Evolutionary conservation across 2,797 vertebrate genomes (phyloP).

Genomic region (Apodemus agrarius): DNA sequence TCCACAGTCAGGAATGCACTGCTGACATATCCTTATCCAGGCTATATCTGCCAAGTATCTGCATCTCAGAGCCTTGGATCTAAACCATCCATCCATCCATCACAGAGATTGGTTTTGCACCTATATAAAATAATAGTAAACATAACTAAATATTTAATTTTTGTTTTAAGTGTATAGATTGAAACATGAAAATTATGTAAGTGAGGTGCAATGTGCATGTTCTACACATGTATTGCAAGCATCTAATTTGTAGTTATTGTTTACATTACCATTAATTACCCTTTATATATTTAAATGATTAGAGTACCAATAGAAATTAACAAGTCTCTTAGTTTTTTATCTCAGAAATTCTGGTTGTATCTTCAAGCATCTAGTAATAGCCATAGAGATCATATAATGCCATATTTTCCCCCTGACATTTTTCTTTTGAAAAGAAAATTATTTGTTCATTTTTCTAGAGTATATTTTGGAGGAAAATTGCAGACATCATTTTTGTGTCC

Average conservation of each 20-base stretch:
- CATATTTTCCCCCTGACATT: rapidly evolving
- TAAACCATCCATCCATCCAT: neutral
- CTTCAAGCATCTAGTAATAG: neutral
- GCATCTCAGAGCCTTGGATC: neutral
- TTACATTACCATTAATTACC: neutral
- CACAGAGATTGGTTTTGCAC: neutral
- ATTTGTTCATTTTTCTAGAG: neutral
- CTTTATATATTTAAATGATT: neutral
- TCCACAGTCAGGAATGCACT: neutral
- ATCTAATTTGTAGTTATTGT: neutral
- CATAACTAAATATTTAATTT: neutral
- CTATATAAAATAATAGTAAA: neutral
- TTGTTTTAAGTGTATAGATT: slow-evolving; percentile 11
- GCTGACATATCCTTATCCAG: neutral
- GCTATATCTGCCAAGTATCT: neutral
- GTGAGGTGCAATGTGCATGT: neutral
- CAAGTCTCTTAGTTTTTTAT: neutral
- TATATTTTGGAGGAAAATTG: neutral
- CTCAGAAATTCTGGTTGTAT: neutral
- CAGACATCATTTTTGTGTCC: neutral
- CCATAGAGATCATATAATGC: neutral
- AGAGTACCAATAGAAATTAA: neutral
- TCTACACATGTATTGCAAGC: neutral
- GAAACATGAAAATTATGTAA: neutral
- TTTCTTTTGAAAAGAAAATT: neutral